Base-by-base conservation (phyloP, 2,797 vertebrate species). In the Thalassophryne amazonica region DNA sequence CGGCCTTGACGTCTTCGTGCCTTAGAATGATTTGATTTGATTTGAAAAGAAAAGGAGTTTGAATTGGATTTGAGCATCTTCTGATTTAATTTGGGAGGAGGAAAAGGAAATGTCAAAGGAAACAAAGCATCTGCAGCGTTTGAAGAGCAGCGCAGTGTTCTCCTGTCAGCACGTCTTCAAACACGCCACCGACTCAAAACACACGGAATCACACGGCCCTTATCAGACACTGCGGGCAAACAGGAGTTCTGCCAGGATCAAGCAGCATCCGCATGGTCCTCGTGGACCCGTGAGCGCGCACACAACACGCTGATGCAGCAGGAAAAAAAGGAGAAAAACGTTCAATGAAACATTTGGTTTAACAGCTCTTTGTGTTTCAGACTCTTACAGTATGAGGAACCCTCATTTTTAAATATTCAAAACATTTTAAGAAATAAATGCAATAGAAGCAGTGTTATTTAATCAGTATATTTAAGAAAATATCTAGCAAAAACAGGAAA, bases 21-120 rank as follows among this genome's bases (percentile, higher is more conserved):
- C n/a, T n/a, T n/a, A n/a, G 1, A 7, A 3, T 16, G 18, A 75
- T 70, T 22, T 19, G 14, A 70, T 60, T 60, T 38, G 37, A 33
- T 47, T 36, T 35, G 36, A 27, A 32, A 8, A 22, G 20, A 31
- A 27, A 10, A 25, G 34, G 20, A 42, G 53, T 33, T 28, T 15
- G 1, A 30, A 52, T 45, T 40, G 1, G 22, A 61, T 57, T 41
- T 28, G 5, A 6, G 16, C 2, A 5, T 27, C 13, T 33, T 54
- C 34, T 50, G 20, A 41, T 62, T 53, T 30, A 16, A 60, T 63
- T 59, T 31, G 11, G n/a, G 19, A 27, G 33, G 39, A 43, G 41
- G 12, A 21, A 21, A 20, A 28, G 18, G 5, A 43, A 53, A 60
- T 45, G 33, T 50, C 63, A 20, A 7, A 5, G 33, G 33, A 60